phyloP scores from a whole-genome alignment of 2,113 vertebrate species.

The Sorex fumeus region DNA sequence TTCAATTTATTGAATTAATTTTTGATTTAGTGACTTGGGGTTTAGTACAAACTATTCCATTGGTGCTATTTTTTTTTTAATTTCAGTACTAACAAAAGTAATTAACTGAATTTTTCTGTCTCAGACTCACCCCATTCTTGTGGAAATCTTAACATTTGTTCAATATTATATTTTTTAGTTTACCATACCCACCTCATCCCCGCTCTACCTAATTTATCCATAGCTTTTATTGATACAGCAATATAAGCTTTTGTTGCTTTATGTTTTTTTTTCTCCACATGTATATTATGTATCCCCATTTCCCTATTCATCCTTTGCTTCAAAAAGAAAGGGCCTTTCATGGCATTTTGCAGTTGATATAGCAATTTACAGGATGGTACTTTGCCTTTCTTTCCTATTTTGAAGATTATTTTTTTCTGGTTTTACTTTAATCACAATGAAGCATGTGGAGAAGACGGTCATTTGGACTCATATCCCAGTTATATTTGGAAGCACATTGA shows the following conservation, averaged over 20 bases:
- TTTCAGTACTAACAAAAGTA: neutral
- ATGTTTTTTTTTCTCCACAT: conserved; percentile 41
- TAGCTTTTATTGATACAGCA: neutral
- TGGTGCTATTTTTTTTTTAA: neutral
- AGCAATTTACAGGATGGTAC: conserved; percentile 72
- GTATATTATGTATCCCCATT: conserved; percentile 42
- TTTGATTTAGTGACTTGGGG: neutral
- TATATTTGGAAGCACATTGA: conserved; percentile 88
- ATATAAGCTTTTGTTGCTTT: neutral
- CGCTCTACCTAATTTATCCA: neutral
- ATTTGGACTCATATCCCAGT: conserved; percentile 83
- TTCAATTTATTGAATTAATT: neutral
- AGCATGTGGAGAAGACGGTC: conserved; percentile 75
- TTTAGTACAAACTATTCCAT: neutral
- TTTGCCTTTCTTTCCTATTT: conserved; percentile 72
- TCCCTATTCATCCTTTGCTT: conserved; percentile 69
- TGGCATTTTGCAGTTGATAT: conserved; percentile 69
- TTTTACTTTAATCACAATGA: conserved; percentile 80
- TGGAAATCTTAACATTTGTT: neutral
- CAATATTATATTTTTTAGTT: neutral
- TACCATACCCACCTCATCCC: neutral
- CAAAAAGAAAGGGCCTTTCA: conserved; percentile 69
- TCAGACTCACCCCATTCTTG: neutral
- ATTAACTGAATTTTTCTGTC: neutral
- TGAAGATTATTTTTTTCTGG: conserved; percentile 69